Evolutionary conservation across 2,888 invertebrate species (phyloP).

Genomic region (Galerucella pusilla): DNA sequence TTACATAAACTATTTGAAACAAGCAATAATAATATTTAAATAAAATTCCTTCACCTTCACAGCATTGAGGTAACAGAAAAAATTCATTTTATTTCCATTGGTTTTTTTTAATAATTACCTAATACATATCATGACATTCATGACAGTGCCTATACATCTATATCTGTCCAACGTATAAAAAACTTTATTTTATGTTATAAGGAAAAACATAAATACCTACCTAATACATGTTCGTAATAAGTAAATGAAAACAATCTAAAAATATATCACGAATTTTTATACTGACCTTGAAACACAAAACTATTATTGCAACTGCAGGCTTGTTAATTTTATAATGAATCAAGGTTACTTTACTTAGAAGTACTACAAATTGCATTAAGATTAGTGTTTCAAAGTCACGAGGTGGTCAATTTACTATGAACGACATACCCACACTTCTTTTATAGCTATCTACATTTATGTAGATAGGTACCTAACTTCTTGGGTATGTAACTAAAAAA

Average conservation of each 20-base stretch:
- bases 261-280: not conserved
- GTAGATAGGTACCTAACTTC: no score
- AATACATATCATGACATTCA: not conserved
- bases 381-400: not conserved
- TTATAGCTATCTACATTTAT: not conserved
- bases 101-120: not conserved
- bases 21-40: no score
- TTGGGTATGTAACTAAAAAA: no score
- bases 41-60: no score
- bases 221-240: not conserved
- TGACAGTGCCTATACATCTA: not conserved
- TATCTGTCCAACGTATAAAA: not conserved
- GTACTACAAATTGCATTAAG: not conserved
- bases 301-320: not conserved
- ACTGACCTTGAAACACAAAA: not conserved
- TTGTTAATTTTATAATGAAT: not conserved
- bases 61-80: no score
- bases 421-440: not conserved
- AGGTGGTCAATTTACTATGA: not conserved
- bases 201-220: not conserved
- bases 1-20: no score
- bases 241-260: not conserved
- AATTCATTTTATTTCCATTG: no score
- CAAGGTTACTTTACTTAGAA: not conserved
- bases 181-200: not conserved